Conservation (phyloP, 2,113 vertebrate species). For the Cheilinus undulatus region DNA sequence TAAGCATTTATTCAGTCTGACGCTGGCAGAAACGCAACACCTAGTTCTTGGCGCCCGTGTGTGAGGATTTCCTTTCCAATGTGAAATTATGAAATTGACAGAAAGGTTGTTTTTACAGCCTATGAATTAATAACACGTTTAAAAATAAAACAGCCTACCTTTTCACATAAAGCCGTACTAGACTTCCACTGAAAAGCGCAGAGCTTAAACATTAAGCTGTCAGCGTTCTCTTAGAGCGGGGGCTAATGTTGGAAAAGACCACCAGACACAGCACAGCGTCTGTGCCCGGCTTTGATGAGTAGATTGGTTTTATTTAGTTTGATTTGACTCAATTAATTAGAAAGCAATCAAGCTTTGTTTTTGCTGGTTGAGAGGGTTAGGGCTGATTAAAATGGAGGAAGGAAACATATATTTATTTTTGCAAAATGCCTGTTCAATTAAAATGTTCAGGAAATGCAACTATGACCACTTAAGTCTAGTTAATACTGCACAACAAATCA, state of each 20-base stretch:
- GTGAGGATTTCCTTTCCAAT: slow-evolving; percentile 72
- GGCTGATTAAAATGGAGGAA: too few relatives aligned
- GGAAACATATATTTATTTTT: too few relatives aligned
- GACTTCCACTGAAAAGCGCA: slow-evolving; percentile 20
- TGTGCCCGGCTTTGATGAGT: slow-evolving; percentile 25
- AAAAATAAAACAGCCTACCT: slow-evolving; percentile 58
- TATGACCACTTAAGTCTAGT: too few relatives aligned
- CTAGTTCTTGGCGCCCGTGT: slow-evolving; percentile 56
- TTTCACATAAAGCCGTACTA: slow-evolving; percentile 42
- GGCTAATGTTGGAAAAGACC: slow-evolving; percentile 19
- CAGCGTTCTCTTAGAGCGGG: slow-evolving; percentile 2
- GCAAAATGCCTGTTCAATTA: too few relatives aligned
- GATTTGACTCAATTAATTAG: not conserved
- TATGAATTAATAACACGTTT: slow-evolving; percentile 61
- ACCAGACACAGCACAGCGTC: slow-evolving; percentile 28
- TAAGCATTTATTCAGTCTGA: slow-evolving; percentile 75
- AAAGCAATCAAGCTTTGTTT: not conserved
- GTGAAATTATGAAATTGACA: slow-evolving; percentile 68
- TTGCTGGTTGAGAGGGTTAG: too few relatives aligned
- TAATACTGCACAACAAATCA: too few relatives aligned
- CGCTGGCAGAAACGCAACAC: slow-evolving; percentile 68
- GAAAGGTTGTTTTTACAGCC: slow-evolving; percentile 63
- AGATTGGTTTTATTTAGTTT: slow-evolving; percentile 15
- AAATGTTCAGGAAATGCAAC: too few relatives aligned
- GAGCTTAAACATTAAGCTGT: slow-evolving; percentile 41